Evolutionary conservation across 2,113 vertebrate genomes (phyloP).

Genomic region (Melanerpes aurifrons): DNA sequence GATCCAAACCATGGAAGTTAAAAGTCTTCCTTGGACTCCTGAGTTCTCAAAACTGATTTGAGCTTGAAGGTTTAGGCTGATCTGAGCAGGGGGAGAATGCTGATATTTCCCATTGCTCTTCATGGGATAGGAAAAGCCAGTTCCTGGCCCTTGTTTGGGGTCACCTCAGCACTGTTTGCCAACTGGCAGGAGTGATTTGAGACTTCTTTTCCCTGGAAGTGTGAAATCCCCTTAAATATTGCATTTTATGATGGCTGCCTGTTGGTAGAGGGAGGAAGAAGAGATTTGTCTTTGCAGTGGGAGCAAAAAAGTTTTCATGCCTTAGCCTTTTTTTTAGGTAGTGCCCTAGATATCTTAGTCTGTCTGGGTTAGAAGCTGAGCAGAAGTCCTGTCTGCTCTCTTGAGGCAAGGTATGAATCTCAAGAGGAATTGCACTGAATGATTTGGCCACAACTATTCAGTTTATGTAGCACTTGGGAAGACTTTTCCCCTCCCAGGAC

Average conservation of each 20-base stretch:
- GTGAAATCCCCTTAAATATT: not conserved
- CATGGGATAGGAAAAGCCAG: not conserved
- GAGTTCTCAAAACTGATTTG: not conserved
- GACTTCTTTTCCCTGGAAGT: not conserved
- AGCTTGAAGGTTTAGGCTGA: not conserved
- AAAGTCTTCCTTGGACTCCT: not conserved
- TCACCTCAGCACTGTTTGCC: not conserved
- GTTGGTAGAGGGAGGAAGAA: not conserved
- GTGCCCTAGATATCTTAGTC: not conserved
- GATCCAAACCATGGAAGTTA: not conserved
- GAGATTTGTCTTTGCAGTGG: not conserved
- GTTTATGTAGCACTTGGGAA: not conserved
- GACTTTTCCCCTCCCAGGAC: not conserved
- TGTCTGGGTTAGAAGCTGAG: not conserved
- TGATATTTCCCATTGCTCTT: accelerated
- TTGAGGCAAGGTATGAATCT: not conserved
- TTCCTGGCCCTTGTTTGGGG: not conserved
- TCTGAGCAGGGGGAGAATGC: not conserved
- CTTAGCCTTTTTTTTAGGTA: not conserved
- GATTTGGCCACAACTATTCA: not conserved
- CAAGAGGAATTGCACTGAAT: not conserved
- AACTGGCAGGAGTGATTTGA: not conserved
- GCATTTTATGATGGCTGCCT: not conserved
- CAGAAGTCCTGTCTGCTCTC: not conserved
- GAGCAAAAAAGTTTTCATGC: not conserved